These are phyloP conservation scores for Platycheirus rosarum DNA, from an alignment of 2,888 invertebrate genomes.

Conservation along the genomic window DNA sequence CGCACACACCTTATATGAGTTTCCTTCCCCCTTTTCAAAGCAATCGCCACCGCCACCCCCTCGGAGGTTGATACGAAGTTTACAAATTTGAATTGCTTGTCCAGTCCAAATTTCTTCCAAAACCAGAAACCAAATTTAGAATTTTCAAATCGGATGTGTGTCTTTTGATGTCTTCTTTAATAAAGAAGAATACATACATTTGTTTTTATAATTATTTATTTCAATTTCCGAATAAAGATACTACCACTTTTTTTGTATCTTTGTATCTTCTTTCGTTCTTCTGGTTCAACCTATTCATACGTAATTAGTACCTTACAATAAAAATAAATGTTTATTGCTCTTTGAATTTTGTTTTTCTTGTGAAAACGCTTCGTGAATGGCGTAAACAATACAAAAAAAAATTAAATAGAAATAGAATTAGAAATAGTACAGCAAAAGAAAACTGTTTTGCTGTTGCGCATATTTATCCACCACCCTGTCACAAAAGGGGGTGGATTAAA, in stretches of 20 bases:
- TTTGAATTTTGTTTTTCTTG: conserved; percentile 19
- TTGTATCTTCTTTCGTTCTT: background rate
- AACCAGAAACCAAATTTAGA: conserved; percentile 65
- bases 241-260: conserved; percentile 1
- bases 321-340: conserved; percentile 46
- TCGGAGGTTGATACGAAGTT: conserved; percentile 34
- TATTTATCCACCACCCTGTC: conserved; percentile 31
- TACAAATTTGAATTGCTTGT: conserved; percentile 65
- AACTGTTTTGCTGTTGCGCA: conserved; percentile 71
- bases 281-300: conserved; percentile 10
- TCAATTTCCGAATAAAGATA: conserved; percentile 40
- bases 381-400: conserved; percentile 58
- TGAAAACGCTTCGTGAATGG: conserved; percentile 54
- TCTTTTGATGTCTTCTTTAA: conserved; percentile 27
- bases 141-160: conserved; percentile 66
- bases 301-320: conserved; percentile 1
- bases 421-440: conserved; percentile 26
- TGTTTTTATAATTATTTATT: conserved; percentile 33
- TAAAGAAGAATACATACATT: background rate
- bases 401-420: conserved; percentile 17
- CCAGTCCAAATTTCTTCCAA: conserved; percentile 35
- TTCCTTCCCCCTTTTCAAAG: conserved; percentile 49
- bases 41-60: conserved; percentile 29
- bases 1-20: conserved; percentile 30
- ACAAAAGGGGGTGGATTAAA: background rate